phyloP scores from a whole-genome alignment of 2,888 invertebrate species.

The Crematogaster levior region DNA sequence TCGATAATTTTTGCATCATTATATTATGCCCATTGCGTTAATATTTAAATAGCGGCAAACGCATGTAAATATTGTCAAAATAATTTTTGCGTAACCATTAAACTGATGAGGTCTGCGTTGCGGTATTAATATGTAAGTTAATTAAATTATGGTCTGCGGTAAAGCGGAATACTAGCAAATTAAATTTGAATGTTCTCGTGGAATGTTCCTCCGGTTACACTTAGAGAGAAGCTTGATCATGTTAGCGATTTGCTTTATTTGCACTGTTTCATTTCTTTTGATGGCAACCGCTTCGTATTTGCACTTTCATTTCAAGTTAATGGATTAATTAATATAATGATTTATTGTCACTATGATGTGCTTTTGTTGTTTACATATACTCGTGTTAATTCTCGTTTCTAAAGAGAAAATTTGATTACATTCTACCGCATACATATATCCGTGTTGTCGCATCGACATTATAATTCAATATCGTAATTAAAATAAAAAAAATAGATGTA shows the following conservation, averaged over 20 bases:
- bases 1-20: neutral
- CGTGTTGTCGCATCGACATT: neutral
- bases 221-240: neutral
- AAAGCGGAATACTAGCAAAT: constrained; percentile 25
- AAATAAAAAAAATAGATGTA: neutral
- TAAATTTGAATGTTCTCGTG: constrained; percentile 13
- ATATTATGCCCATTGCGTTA: neutral
- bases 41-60: constrained; percentile 35
- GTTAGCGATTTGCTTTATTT: neutral
- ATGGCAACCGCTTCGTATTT: neutral
- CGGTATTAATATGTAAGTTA: constrained; percentile 19
- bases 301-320: neutral
- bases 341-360: neutral
- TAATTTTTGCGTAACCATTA: constrained; percentile 26
- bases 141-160: constrained; percentile 38
- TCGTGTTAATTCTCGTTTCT: neutral
- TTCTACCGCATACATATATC: neutral
- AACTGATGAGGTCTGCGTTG: constrained; percentile 35
- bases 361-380: neutral
- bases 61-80: constrained; percentile 42
- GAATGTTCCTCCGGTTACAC: constrained; percentile 13
- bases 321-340: constrained; percentile 10
- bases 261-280: neutral
- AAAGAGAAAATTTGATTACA: neutral
- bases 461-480: neutral